Evolutionary conservation across 2,888 invertebrate species (phyloP), one percentile per base, ranked within the genome.

Genomic region (Nomada fabriciana): DNA sequence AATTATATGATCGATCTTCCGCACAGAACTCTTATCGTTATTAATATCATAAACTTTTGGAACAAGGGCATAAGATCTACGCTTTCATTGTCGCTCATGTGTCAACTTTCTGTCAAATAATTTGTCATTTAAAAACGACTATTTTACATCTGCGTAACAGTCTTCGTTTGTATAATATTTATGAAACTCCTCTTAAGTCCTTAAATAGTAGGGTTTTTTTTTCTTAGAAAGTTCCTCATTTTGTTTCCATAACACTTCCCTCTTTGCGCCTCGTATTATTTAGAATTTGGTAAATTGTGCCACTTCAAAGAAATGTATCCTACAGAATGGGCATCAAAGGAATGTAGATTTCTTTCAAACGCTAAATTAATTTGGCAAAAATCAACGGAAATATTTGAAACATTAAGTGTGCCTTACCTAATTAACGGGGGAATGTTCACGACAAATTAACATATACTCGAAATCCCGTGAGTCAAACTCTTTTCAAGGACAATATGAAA

Each of bases 401-500:
- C 1, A 13, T 36, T 2, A 15, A 15, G 52, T 4, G n/a, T 20
- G 36, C n/a, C 55, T 82, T 71, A 79, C 74, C 82, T 55, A 79
- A 80, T 59, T 73, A 63, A 13, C 9, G 53, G 42, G 65, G 68
- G 83, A 82, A 82, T 75, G 80, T 67, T 74, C 55, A 63, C 53
- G 36, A 60, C 57, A 20, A 73, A 79, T 91, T 92, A 94, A 89
- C 92, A 93, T 86, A 94, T 92, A 89, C 93, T 94, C 50, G 95
- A 94, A 84, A 96, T 95, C 86, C 96, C 96, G 88, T 95, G 95
- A 52, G 98, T 98, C 79, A 98, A 96, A 73, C 98, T 98, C 93
- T 97, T 97, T 94, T 98, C 98, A 76, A 98, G 95, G 76, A 97
- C 96, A 86, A 98, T 97, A 90, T 98, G 97, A 91, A 98, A 97